Evolutionary conservation across 2,888 invertebrate genomes (phyloP).

Genomic region (Drosophila aldrichi): DNA sequence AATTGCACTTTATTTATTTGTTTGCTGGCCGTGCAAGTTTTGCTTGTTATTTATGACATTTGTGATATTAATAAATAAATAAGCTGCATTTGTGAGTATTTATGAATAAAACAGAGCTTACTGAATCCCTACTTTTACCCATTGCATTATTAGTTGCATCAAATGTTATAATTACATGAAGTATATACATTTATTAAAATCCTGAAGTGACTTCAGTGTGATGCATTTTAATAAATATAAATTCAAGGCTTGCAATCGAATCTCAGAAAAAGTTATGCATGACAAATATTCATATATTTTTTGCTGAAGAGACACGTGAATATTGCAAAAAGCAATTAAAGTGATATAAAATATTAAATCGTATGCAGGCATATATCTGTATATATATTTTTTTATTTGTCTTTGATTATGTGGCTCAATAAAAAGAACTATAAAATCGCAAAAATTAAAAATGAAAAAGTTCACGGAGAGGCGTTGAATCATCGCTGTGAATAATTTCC

Average conservation of each 20-base stretch:
- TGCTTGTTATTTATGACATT: conserved; percentile 11
- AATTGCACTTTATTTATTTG: conserved; percentile 12
- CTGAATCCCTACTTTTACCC: neutral
- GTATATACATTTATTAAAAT: neutral
- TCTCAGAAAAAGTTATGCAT: neutral
- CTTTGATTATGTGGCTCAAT: conserved; percentile 12
- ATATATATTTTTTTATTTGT: neutral
- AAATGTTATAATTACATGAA: neutral
- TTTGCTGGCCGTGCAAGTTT: conserved; percentile 27
- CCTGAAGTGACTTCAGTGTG: neutral
- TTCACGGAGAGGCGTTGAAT: conserved; percentile 23
- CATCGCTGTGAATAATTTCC: conserved; percentile 18
- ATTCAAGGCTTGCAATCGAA: neutral
- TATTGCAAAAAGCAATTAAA: neutral
- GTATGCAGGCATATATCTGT: conserved; percentile 1
- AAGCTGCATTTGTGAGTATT: neutral
- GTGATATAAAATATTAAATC: conserved; percentile 12
- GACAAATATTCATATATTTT: neutral
- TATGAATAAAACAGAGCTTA: neutral
- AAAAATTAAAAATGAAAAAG: neutral
- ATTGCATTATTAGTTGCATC: neutral
- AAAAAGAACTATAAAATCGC: conserved; percentile 20
- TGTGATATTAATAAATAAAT: conserved; percentile 5
- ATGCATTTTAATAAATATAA: neutral
- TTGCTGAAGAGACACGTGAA: neutral